These are phyloP conservation scores for Columbina picui DNA, from an alignment of 2,113 vertebrate genomes.

Conservation along the genomic window DNA sequence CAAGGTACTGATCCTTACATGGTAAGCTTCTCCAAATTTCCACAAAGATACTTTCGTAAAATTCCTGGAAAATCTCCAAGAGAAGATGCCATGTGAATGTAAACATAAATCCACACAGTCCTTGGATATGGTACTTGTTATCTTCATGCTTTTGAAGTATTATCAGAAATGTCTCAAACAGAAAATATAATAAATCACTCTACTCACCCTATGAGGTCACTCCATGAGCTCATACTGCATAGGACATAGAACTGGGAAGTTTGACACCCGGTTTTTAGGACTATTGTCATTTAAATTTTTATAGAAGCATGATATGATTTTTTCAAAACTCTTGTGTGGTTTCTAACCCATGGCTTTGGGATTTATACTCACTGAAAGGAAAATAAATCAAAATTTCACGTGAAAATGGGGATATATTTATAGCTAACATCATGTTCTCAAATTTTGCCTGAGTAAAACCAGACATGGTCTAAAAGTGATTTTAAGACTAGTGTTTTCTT, in stretches of 20 bases:
- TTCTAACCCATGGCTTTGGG: background rate
- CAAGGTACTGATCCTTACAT: background rate
- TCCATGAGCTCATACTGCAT: background rate
- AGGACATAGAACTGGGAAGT: background rate
- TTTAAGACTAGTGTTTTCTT: background rate
- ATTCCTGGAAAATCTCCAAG: background rate
- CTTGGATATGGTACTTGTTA: background rate
- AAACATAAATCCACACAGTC: background rate
- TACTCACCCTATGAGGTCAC: background rate
- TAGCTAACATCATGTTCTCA: background rate
- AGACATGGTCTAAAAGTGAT: background rate
- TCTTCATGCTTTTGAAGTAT: conserved; percentile 6
- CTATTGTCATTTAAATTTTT: background rate
- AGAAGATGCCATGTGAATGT: background rate
- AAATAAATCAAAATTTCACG: conserved; percentile 4
- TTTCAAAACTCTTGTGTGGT: background rate
- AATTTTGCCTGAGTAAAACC: background rate
- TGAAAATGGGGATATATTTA: background rate
- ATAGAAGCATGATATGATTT: background rate
- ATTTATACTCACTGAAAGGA: background rate
- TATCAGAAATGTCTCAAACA: conserved; percentile 6
- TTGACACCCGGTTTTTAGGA: background rate
- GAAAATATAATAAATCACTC: background rate
- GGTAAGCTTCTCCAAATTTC: background rate
- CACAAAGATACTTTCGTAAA: background rate